phyloP scores from a whole-genome alignment of 2,797 vertebrate genomes.

The Helarctos malayanus region DNA sequence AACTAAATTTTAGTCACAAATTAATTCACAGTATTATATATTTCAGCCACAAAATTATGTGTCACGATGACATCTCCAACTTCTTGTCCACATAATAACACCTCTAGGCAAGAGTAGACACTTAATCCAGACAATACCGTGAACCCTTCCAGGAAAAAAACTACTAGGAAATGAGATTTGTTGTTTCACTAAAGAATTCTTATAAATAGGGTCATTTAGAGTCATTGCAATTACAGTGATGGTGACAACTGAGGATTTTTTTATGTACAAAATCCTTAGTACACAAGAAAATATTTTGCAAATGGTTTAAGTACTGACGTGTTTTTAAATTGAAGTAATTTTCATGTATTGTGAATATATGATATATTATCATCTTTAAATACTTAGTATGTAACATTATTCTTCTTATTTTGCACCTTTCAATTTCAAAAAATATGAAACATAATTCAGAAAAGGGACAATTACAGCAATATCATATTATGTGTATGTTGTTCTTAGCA shows the following conservation, averaged over 20 bases:
- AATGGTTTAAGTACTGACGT: background rate
- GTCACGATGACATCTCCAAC: background rate
- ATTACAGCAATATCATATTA: background rate
- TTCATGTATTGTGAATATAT: background rate
- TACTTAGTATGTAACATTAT: background rate
- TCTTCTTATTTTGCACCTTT: background rate
- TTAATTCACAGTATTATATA: background rate
- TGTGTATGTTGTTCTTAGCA: background rate
- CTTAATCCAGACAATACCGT: background rate
- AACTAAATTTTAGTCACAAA: constrained; percentile 20
- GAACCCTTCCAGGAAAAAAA: background rate
- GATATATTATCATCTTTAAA: background rate
- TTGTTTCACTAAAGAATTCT: background rate
- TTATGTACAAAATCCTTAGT: background rate
- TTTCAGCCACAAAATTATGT: background rate
- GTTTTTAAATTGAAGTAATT: background rate
- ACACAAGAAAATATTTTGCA: constrained; percentile 21
- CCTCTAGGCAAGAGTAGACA: background rate
- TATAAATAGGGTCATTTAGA: background rate
- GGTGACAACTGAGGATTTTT: background rate
- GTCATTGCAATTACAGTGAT: background rate
- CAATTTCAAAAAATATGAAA: background rate
- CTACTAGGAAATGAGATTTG: background rate
- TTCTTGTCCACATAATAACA: constrained; percentile 17
- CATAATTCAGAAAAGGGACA: background rate